Evolutionary conservation across 2,113 vertebrate genomes (phyloP).

Genomic region (Nycticebus coucang): DNA sequence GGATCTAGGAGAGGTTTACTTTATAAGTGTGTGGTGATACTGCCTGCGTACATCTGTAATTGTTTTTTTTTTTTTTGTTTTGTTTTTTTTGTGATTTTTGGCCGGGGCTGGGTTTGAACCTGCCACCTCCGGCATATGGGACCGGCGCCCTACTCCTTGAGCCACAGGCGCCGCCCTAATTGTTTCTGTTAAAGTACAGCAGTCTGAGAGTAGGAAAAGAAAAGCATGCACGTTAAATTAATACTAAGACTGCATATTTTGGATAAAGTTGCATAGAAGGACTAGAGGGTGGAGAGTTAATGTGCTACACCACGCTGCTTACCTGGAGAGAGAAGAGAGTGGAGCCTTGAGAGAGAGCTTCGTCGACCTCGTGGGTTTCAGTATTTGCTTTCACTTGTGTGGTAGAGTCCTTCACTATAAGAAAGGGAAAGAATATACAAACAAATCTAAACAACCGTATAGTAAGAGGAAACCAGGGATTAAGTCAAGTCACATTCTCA

Average conservation of each 20-base stretch:
- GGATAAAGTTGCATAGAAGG: not conserved
- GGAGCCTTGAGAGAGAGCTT: not conserved
- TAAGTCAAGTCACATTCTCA: not conserved
- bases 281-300: not conserved
- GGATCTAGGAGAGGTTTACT: not conserved
- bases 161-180: too few relatives aligned
- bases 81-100: too few relatives aligned
- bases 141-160: too few relatives aligned
- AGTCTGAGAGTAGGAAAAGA: not conserved
- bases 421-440: not conserved
- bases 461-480: not conserved
- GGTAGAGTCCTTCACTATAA: not conserved
- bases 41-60: not conserved
- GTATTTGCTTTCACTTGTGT: not conserved
- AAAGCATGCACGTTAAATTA: not conserved
- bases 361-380: not conserved
- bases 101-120: too few relatives aligned
- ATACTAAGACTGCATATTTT: not conserved
- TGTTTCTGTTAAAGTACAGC: not conserved
- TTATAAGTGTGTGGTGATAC: not conserved
- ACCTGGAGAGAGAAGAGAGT: not conserved
- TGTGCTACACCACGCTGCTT: not conserved
- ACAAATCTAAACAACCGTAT: not conserved
- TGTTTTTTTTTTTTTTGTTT: too few relatives aligned
- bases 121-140: too few relatives aligned